phyloP scores from a whole-genome alignment of 2,797 vertebrate species.

The Macropus fuliginosus region DNA sequence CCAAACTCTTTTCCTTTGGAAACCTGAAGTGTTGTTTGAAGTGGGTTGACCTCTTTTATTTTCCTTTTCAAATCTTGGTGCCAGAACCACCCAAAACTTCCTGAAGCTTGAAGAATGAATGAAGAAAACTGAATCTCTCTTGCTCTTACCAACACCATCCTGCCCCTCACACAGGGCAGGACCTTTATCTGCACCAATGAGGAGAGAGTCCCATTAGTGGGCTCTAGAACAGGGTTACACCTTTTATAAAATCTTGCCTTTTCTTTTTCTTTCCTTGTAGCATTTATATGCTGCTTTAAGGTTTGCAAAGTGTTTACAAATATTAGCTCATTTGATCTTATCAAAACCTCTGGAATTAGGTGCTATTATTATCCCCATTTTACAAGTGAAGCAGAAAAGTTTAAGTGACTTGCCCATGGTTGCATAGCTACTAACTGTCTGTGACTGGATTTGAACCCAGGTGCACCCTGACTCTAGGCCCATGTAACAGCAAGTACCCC shows the following conservation, averaged over 20 bases:
- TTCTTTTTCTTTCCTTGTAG: not conserved
- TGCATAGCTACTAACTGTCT: not conserved
- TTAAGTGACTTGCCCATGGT: not conserved
- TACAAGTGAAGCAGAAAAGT: not conserved
- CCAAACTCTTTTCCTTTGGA: not conserved
- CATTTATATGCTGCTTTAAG: not conserved
- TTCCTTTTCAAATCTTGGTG: too few relatives aligned
- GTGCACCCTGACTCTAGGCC: not conserved
- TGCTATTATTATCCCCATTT: not conserved
- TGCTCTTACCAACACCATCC: not conserved
- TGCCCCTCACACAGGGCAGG: not conserved
- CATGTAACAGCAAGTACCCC: too few relatives aligned
- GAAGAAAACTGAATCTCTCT: not conserved
- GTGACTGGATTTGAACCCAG: not conserved
- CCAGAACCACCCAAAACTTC: too few relatives aligned
- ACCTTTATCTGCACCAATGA: not conserved
- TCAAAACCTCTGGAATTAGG: not conserved
- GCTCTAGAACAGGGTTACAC: not conserved
- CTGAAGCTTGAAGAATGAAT: not conserved
- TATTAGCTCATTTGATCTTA: not conserved
- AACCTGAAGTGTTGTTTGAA: not conserved
- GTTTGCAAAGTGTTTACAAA: not conserved
- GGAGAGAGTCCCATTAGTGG: not conserved
- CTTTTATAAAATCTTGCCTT: not conserved
- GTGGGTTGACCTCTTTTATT: not conserved